A percentile compares a stretch with the other conserved stretches of the same genome.
phyloP scores from a whole-genome alignment of 2,113 vertebrate genomes.

The Pyrgilauda ruficollis region DNA sequence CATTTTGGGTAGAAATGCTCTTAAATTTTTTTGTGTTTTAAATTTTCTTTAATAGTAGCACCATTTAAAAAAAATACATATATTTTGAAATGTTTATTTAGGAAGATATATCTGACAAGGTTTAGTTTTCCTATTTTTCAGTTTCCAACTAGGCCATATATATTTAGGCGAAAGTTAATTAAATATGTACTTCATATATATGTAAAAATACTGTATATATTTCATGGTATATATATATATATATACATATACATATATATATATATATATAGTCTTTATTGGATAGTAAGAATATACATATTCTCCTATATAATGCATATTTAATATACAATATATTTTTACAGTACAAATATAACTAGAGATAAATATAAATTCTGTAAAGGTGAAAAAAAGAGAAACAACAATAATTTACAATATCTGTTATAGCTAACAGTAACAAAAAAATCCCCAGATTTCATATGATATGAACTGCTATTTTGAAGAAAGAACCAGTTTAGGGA shows the following conservation, averaged over 20 bases:
- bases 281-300: neutral
- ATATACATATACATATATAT: too few species aligned
- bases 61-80: fast-evolving
- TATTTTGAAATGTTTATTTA: neutral
- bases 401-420: neutral
- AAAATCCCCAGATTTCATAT: neutral
- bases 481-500: neutral
- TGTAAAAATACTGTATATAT: neutral
- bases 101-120: neutral
- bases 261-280: neutral
- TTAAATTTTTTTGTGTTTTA: neutral
- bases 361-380: neutral
- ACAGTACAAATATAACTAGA: neutral
- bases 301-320: neutral
- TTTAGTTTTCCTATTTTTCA: neutral
- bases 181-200: neutral
- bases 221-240: neutral
- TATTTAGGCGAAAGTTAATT: neutral
- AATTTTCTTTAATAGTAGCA: neutral
- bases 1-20: neutral
- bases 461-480: neutral
- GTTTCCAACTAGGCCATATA: neutral
- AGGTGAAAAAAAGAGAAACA: neutral
- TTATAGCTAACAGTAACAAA: neutral
- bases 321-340: neutral